phyloP scores from a whole-genome alignment of 2,113 vertebrate genomes.

The Thalassoma bifasciatum region DNA sequence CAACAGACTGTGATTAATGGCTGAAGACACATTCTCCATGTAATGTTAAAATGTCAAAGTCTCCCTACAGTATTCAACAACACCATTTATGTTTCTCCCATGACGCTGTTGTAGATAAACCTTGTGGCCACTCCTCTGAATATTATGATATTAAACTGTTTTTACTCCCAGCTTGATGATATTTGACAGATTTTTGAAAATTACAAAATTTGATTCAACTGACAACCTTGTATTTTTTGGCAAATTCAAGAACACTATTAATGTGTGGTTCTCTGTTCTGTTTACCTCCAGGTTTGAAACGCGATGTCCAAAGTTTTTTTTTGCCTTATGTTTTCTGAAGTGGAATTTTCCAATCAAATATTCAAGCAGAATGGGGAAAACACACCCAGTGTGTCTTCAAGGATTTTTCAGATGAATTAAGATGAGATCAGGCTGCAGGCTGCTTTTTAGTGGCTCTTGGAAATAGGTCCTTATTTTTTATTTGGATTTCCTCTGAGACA shows the following conservation, averaged over 20 bases:
- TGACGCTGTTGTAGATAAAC: slow-evolving; percentile 6
- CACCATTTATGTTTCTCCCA: slow-evolving; percentile 4
- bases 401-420: slow-evolving; percentile 22
- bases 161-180: background rate
- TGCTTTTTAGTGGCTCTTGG: slow-evolving; percentile 10
- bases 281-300: background rate
- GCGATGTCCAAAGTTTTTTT: background rate
- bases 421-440: slow-evolving; percentile 15
- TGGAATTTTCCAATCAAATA: slow-evolving; percentile 21
- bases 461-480: slow-evolving; percentile 39
- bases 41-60: slow-evolving; percentile 29
- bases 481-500: slow-evolving; percentile 32
- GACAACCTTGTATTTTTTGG: background rate
- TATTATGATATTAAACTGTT: background rate
- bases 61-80: background rate
- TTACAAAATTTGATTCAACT: background rate
- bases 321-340: slow-evolving; percentile 5
- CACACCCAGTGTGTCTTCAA: slow-evolving; percentile 23
- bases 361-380: slow-evolving; percentile 20
- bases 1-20: slow-evolving; percentile 19
- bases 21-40: background rate
- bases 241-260: background rate
- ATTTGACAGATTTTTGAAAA: too few species aligned
- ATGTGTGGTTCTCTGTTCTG: background rate
- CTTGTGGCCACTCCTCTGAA: background rate